A percentile compares a stretch with the other conserved stretches of the same genome.
Conservation (phyloP, 2,113 vertebrate species). For the Oenanthe melanoleuca region DNA sequence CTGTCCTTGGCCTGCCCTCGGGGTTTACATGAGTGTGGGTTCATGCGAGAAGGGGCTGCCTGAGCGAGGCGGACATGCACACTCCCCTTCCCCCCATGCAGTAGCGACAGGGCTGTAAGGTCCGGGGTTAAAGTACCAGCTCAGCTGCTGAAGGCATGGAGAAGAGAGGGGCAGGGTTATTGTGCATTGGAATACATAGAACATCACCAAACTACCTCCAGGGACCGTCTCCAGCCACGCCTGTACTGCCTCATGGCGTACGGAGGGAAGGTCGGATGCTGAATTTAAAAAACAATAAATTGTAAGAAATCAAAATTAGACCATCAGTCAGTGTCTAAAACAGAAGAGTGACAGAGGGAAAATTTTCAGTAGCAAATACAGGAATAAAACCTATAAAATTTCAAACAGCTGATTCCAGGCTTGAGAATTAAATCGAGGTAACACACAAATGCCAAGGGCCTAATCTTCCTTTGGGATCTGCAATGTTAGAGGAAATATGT, state of each 20-base stretch:
- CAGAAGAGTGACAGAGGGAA: constrained; percentile 40
- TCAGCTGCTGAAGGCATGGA: constrained; percentile 68
- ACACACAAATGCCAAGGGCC: not conserved
- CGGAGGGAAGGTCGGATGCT: constrained; percentile 89
- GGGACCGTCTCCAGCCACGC: constrained; percentile 98
- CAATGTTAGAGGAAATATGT: not conserved
- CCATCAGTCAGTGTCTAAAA: not conserved
- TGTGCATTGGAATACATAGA: constrained; percentile 63
- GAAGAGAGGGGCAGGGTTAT: constrained; percentile 71
- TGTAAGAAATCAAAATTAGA: constrained; percentile 69
- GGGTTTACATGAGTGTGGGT: not conserved
- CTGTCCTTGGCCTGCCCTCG: not conserved
- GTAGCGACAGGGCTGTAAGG: constrained; percentile 55
- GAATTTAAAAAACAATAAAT: constrained; percentile 80
- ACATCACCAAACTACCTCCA: constrained; percentile 91
- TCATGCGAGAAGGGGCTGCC: constrained; percentile 68
- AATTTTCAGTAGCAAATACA: not conserved
- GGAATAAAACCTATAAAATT: not conserved
- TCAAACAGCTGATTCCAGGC: not conserved
- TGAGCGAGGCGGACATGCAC: constrained; percentile 66
- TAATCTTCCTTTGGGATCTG: not conserved
- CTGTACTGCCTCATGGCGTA: constrained; percentile 91
- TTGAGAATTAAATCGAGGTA: not conserved
- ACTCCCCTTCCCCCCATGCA: constrained; percentile 67
- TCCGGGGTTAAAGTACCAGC: constrained; percentile 75